Base-by-base conservation (phyloP, 1,140 invertebrate genomes). In the Conus betulinus region DNA sequence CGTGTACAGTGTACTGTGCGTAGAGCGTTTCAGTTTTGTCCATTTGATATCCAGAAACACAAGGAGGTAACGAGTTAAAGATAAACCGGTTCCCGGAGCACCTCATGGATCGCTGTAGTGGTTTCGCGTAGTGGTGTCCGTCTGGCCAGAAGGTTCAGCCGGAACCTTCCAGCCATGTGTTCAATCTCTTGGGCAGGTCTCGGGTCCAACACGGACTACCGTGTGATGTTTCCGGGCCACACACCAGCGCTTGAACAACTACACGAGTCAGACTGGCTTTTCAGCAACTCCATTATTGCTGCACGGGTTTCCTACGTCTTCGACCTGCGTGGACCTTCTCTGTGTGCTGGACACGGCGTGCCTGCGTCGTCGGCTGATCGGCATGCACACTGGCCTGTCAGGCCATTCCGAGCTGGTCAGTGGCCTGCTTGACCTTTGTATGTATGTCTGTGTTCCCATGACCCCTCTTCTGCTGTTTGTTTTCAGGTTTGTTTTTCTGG, bases 321-420 rank as follows among this genome's bases (percentile, higher is more conserved):
- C 15, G 57, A 60, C 57, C 86, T 93, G 25, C 86, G 71, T 95
- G 97, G 98, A 5, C 99, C 98, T 1, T 98, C 98, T 94, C 98
- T 97, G 94, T n/a, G 97, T 97, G 7, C 95, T 99, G 8, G 98
- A 99, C 95, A 99, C 98, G 5, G 98, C 98, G 0, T 99, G 99
- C 95, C 99, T n/a, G n/a, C 98, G 0, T 99, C 98, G 89, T 97
- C 97, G n/a, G 67, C 94, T 99, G 93, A 97, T 98, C 92, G 98
- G 98, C 2, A 95, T 99, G n/a, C 97, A 98, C 92, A n/a, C 97
- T 98, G 92, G 99, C 98, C n/a, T 96, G 97, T 13, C 95, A 95
- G 11, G 97, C 98, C 11, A 98, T n/a, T 99, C 81, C 96, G 97
- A 79, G 95, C 96, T 57, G 98, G 98, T n/a, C 52, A 74, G 76